A percentile compares a stretch with the other conserved stretches of the same genome.
These are phyloP conservation scores for Conchocele bisecta DNA, from an alignment of 2,888 invertebrate genomes.

Conservation along the genomic window DNA sequence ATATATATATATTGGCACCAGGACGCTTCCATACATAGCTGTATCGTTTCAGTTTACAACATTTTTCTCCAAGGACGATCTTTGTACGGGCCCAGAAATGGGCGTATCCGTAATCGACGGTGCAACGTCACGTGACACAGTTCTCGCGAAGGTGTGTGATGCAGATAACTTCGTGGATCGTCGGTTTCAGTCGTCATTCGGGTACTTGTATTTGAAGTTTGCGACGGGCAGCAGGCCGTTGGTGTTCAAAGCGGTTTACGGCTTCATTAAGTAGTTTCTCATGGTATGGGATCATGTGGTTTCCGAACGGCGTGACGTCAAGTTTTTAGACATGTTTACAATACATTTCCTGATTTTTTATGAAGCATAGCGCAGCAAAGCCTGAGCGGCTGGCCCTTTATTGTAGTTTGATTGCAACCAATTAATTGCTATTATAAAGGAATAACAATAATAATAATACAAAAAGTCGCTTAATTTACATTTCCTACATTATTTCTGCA, in stretches of 20 bases:
- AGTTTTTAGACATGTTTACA: too few relatives aligned
- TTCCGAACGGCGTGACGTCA: too few relatives aligned
- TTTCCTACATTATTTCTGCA: too few relatives aligned
- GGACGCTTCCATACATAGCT: too few relatives aligned
- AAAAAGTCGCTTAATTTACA: too few relatives aligned
- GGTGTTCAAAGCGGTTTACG: conserved; percentile 59
- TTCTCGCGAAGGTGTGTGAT: conserved; percentile 45
- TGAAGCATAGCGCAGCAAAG: too few relatives aligned
- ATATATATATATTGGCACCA: too few relatives aligned
- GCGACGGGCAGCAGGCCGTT: conserved; percentile 45
- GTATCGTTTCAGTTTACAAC: conserved; percentile 55
- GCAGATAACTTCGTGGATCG: conserved; percentile 30
- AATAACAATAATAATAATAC: too few relatives aligned
- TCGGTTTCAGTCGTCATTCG: conserved; percentile 42
- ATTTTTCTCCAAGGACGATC: conserved; percentile 41
- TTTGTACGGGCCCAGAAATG: conserved; percentile 27
- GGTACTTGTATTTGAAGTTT: conserved; percentile 47
- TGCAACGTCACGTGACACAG: background rate
- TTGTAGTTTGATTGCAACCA: too few relatives aligned
- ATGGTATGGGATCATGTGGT: too few relatives aligned
- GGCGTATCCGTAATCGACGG: conserved; percentile 57
- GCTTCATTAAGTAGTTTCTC: conserved; percentile 51
- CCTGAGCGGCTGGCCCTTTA: too few relatives aligned
- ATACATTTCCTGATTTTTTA: too few relatives aligned
- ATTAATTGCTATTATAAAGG: background rate